Base-by-base conservation (phyloP, 2,888 invertebrate species). In the Choristoneura rosaceana region DNA sequence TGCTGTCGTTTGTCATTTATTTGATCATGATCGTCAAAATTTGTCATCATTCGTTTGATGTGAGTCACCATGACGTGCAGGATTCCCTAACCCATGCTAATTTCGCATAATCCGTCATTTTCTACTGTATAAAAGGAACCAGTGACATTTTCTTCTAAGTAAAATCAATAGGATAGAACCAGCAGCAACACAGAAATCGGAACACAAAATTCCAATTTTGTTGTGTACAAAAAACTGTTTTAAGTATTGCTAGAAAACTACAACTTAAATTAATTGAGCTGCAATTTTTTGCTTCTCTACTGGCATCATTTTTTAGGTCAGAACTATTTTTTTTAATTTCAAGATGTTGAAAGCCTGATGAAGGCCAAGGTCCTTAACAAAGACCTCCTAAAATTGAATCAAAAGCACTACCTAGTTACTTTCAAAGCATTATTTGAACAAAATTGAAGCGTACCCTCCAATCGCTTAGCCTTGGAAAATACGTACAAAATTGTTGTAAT, bases 391-490 rank as follows among this genome's bases (percentile, higher is more conserved):
- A 25, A 55, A 25, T 55, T 55, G 4, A 25, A 55, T 55, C 25
- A 7, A 52, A 52, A 52, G n/a, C n/a, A 4, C 15, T 50, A 17
- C 52, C 52, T 52, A 17, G 52, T 52, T 17, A 17, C 38, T 17
- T 52, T 52, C 55, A 59, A 59, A 59, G 34, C 33, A 59, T 45
- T 71, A 55, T 61, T 61, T n/a, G 4, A 62, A 67, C 67, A 34
- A 47, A 55, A 62, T 67, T 66, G 55, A 71, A 71, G 60, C 34
- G 43, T n/a, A 55, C 38, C 38, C 64, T 47, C 55, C 34, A n/a
- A 62, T 67, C 66, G 61, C 71, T 61, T 66, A 71, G 38, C 66
- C 66, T 66, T 66, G 66, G 55, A 71, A 69, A 71, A 61, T 71
- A 47, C 66, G 66, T 61, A 66, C 52, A 61, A 71, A 70, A 71